These are phyloP conservation scores for Blastomussa wellsi DNA, from an alignment of 92 coral and sea anemone genomes.

Conservation along the genomic window DNA sequence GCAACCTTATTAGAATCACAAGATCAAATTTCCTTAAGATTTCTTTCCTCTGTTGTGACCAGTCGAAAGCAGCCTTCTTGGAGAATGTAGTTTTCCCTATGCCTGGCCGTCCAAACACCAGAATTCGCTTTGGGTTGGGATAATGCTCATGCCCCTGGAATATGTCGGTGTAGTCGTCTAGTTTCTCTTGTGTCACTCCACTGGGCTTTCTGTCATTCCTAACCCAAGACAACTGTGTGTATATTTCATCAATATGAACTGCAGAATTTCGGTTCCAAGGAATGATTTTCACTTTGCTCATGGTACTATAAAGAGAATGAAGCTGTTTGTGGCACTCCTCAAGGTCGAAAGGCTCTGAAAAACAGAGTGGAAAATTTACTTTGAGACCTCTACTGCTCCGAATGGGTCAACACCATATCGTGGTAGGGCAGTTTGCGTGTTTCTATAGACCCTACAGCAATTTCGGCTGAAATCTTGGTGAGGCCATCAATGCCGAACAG, in stretches of 20 bases:
- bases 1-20: conserved; percentile 12
- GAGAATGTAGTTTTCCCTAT: conserved; percentile 12
- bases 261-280: neutral
- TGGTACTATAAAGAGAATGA: neutral
- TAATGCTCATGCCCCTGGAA: neutral
- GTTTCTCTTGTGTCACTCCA: conserved; percentile 5
- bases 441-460: too few relatives aligned
- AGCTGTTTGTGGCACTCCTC: neutral
- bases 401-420: too few relatives aligned
- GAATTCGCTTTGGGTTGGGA: neutral
- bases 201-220: conserved; percentile 4
- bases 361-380: neutral
- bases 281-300: neutral
- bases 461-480: too few relatives aligned
- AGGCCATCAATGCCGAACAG: too few relatives aligned
- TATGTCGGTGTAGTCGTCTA: conserved; percentile 16
- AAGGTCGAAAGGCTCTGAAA: neutral
- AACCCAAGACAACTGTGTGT: conserved; percentile 6
- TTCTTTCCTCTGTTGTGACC: neutral
- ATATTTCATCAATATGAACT: conserved; percentile 3
- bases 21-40: neutral
- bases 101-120: conserved; percentile 7
- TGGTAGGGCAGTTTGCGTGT: too few relatives aligned
- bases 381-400: too few relatives aligned
- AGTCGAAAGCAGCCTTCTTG: neutral